phyloP scores from a whole-genome alignment of 2,797 vertebrate species.

The Malurus splendens region DNA sequence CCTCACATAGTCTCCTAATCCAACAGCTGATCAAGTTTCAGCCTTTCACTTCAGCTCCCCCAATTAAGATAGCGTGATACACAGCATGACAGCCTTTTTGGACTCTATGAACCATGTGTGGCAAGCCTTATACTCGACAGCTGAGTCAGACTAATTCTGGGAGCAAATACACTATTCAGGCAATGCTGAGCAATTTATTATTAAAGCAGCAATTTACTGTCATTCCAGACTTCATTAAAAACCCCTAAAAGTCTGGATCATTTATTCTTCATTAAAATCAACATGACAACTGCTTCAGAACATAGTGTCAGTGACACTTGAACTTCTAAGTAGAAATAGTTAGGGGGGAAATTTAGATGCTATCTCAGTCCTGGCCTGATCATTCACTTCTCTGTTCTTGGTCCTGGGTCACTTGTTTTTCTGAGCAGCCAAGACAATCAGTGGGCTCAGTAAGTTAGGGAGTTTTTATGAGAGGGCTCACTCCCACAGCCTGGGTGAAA shows the following conservation, averaged over 20 bases:
- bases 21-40: conserved; percentile 50
- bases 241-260: background rate
- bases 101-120: background rate
- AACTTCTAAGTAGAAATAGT: background rate
- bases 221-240: background rate
- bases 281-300: background rate
- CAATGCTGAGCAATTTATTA: background rate
- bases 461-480: background rate
- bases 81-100: background rate
- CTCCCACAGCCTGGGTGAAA: background rate
- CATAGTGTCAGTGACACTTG: background rate
- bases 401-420: background rate
- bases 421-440: background rate
- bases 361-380: background rate
- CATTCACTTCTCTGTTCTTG: background rate
- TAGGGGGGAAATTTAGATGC: background rate
- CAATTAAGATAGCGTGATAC: conserved; percentile 15
- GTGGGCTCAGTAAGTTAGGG: background rate
- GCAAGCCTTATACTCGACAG: background rate
- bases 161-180: background rate
- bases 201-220: background rate
- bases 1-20: conserved; percentile 33
- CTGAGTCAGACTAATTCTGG: background rate
- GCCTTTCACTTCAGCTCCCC: conserved; percentile 9
- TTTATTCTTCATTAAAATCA: background rate